Evolutionary conservation across 1,140 invertebrate species (phyloP).

Genomic region (Caenorhabditis tropicalis): DNA sequence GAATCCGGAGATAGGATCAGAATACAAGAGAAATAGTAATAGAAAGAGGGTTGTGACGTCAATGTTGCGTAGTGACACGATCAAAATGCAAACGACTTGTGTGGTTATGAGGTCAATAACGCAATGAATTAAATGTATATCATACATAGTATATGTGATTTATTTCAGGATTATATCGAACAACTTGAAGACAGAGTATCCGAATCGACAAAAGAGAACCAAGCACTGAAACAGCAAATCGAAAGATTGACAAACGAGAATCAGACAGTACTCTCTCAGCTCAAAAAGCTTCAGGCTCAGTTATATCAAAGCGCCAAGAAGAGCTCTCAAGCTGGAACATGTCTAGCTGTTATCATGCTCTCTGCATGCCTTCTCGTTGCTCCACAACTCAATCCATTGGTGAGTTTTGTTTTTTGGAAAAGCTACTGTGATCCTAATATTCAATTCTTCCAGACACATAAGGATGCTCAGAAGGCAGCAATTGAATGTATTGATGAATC

Average conservation of each 20-base stretch:
- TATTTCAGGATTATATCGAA: conserved; percentile 71
- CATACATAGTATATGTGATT: too few relatives aligned
- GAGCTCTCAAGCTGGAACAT: conserved; percentile 68
- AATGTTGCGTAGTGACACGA: not conserved
- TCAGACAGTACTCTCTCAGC: conserved; percentile 58
- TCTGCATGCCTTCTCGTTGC: conserved; percentile 69
- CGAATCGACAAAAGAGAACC: conserved; percentile 66
- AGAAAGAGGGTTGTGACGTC: not conserved
- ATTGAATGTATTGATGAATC: conserved; percentile 5
- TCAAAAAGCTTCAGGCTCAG: conserved; percentile 66
- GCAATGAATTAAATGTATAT: too few relatives aligned
- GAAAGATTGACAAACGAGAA: conserved; percentile 64
- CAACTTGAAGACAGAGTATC: conserved; percentile 69
- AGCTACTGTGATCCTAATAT: too few relatives aligned
- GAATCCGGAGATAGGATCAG: not conserved
- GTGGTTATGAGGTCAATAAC: not conserved
- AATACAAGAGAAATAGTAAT: not conserved
- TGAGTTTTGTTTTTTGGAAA: not conserved
- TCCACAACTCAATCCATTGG: conserved; percentile 64
- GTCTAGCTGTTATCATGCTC: conserved; percentile 67
- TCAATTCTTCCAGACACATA: not conserved
- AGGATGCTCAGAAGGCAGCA: not conserved
- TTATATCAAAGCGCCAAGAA: conserved; percentile 58
- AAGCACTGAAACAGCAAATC: conserved; percentile 67
- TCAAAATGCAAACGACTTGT: conserved; percentile 14